Base-by-base conservation (phyloP, 2,113 vertebrate genomes). In the Gasterosteus aculeatus region DNA sequence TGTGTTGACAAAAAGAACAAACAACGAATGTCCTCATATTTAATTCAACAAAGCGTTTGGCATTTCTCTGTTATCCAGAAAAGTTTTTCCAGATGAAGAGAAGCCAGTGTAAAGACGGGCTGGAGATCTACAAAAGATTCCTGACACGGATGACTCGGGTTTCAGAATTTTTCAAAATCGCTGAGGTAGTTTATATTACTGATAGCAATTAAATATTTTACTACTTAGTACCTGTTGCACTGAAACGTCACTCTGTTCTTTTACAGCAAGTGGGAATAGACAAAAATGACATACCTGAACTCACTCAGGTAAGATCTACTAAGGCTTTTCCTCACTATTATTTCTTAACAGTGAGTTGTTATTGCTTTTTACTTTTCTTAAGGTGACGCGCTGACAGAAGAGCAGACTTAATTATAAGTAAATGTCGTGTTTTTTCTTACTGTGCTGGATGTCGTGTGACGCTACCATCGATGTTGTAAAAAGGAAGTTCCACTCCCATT, bases 1-100 rank as follows among this genome's bases (percentile, higher is more conserved):
- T 63, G n/a, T 51, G n/a, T 18, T 56, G n/a, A 47, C 10, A 51
- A 33, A 33, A 65, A 41, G 14, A 41, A 71, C 53, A n/a, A 58
- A 41, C 8, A 16, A 1, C 3, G 10, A 33, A 38, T 42, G 7
- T 11, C 31, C 70, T 10, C 39, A 0, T 8, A 57, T 42, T 77
- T 57, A 44, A 39, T 12, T 58, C 10, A 31, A 8, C 3, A 5
- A 12, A 15, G 1, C 3, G 18, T 53, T 56, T 59, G 10, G 51
- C 7, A 1, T 22, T 1, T 26, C 26, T 80, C 10, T 74, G 66
- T 74, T 75, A 14, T 83, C 39, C 81, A 99, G 98, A 99, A 93
- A 99, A 99, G 87, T 99, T 99, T 90, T 99, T 99, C 95, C 97
- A 99, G 92, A 99, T 99, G 98, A 99, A 99, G 93, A 97, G 97